These are phyloP conservation scores for Astreopora myriophthalma DNA, from an alignment of 64 coral and sea anemone species.

Conservation along the genomic window DNA sequence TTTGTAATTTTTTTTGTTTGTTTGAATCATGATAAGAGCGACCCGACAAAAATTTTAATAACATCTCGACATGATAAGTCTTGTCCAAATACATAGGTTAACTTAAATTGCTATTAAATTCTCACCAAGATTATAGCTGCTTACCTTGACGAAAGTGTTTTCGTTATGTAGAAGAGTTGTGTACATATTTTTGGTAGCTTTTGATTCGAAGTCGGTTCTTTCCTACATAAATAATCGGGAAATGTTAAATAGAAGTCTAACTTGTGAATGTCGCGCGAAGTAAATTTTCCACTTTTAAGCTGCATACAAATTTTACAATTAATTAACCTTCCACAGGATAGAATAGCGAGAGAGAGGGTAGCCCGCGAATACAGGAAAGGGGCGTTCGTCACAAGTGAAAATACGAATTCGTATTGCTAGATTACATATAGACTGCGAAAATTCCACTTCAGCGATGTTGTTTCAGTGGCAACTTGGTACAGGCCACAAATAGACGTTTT, in stretches of 20 bases:
- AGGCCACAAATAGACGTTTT: no score
- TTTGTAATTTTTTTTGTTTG: no score
- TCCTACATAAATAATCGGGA: slow-evolving; percentile 51
- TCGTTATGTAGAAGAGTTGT: slow-evolving; percentile 94
- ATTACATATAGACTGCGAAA: no score
- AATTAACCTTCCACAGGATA: no score
- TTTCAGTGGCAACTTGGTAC: no score
- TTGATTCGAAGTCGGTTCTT: slow-evolving; percentile 92
- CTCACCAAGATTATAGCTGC: not conserved
- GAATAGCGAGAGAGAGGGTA: no score
- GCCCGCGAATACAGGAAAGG: no score
- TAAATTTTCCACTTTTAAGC: not conserved
- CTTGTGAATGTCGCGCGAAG: not conserved
- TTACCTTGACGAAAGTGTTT: slow-evolving; percentile 86
- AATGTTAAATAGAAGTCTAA: not conserved
- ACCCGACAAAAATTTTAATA: not conserved
- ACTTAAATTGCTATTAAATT: not conserved
- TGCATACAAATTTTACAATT: no score
- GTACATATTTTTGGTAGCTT: slow-evolving; percentile 93
- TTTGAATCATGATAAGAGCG: no score
- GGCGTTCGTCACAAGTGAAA: no score
- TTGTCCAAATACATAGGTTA: not conserved
- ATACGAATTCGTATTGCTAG: no score
- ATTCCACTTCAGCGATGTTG: no score
- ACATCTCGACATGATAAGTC: not conserved